These are phyloP conservation scores for Labia minor DNA, from an alignment of 2,888 invertebrate species.

Conservation along the genomic window DNA sequence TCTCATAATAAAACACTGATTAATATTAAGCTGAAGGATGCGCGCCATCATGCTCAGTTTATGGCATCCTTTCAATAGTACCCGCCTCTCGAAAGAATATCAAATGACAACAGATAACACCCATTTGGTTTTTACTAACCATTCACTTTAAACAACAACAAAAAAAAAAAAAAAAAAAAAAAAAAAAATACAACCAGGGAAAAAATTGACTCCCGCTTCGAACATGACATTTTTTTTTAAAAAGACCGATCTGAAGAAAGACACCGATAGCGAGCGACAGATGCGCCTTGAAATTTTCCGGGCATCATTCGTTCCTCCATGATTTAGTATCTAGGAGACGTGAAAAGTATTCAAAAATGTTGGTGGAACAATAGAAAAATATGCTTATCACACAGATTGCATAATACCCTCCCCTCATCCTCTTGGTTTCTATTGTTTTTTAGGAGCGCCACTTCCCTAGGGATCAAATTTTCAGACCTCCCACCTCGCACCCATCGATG, in stretches of 20 bases:
- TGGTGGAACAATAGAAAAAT: neutral
- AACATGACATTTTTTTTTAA: conserved; percentile 7
- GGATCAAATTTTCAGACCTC: neutral
- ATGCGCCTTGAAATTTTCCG: neutral
- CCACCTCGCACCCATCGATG: neutral
- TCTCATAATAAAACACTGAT: conserved; percentile 2
- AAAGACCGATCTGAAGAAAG: neutral
- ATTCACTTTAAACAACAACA: neutral
- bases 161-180: neutral
- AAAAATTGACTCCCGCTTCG: neutral
- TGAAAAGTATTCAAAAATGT: conserved; percentile 2
- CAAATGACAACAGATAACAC: conserved; percentile 13
- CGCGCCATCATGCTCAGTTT: conserved; percentile 1
- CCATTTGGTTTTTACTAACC: conserved; percentile 13
- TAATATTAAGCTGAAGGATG: conserved; percentile 13
- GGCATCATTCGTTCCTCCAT: neutral
- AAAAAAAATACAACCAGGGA: neutral
- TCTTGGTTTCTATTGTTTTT: neutral
- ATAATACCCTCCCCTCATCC: neutral
- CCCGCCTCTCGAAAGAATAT: conserved; percentile 2
- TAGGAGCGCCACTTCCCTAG: neutral
- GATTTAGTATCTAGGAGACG: conserved; percentile 1
- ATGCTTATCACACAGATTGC: neutral
- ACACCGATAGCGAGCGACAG: neutral
- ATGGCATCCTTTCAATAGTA: conserved; percentile 3